These are phyloP conservation scores for Ips nitidus DNA, from an alignment of 1,140 invertebrate genomes.

Conservation along the genomic window DNA sequence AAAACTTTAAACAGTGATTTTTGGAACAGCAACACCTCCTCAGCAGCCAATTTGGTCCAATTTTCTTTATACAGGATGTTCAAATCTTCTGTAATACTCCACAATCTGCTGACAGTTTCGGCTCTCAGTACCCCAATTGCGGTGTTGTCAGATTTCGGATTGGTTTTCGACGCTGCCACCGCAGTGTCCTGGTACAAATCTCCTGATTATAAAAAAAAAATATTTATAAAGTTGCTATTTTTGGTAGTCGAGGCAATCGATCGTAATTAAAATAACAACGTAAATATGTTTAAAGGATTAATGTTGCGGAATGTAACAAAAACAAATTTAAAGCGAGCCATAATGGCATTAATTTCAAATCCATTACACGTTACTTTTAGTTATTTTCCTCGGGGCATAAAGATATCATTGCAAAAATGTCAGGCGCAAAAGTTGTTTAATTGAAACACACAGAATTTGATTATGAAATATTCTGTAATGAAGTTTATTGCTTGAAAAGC, in stretches of 20 bases:
- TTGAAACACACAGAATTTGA: too few species aligned
- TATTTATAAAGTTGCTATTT: background rate
- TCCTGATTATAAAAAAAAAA: slow-evolving; percentile 22
- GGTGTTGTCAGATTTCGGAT: slow-evolving; percentile 50
- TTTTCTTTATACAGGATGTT: slow-evolving; percentile 94
- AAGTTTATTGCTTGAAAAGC: too few species aligned
- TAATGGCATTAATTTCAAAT: slow-evolving; percentile 5
- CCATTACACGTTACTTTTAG: slow-evolving; percentile 7
- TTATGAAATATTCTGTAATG: too few species aligned
- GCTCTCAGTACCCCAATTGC: slow-evolving; percentile 52
- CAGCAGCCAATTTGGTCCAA: slow-evolving; percentile 83
- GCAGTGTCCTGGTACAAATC: slow-evolving; percentile 54
- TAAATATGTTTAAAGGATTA: too few species aligned
- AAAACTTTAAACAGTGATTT: slow-evolving; percentile 56
- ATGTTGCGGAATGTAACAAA: background rate
- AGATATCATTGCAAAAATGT: too few species aligned
- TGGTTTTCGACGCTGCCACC: slow-evolving; percentile 62
- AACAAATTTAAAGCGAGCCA: slow-evolving; percentile 4
- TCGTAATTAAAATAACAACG: background rate
- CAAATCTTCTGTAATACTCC: slow-evolving; percentile 91
- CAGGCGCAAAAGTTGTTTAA: too few species aligned
- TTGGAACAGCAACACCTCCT: slow-evolving; percentile 86
- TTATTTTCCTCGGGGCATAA: background rate
- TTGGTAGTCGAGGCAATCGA: too few species aligned
- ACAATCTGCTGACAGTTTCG: slow-evolving; percentile 76